Conservation (phyloP, 2,113 vertebrate genomes). For the Nesoenas mayeri region DNA sequence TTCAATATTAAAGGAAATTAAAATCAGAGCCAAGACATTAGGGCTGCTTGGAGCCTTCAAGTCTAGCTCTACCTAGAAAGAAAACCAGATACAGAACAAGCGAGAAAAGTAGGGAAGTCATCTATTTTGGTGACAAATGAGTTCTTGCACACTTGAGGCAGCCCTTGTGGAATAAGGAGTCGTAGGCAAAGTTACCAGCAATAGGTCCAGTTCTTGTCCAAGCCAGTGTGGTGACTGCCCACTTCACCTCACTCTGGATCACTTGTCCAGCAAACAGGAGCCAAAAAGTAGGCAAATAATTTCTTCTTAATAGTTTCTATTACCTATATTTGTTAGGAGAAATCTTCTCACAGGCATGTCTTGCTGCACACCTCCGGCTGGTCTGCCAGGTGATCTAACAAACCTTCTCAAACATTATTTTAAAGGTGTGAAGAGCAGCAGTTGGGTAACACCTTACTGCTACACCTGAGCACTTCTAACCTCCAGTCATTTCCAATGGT, state of each 20-base stretch:
- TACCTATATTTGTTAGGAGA: neutral
- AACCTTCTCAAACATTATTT: neutral
- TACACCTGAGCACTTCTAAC: neutral
- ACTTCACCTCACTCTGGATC: neutral
- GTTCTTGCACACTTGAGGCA: neutral
- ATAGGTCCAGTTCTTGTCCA: neutral
- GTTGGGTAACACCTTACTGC: neutral
- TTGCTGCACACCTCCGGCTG: neutral
- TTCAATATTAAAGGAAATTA: slow-evolving; percentile 63
- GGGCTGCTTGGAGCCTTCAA: slow-evolving; percentile 30
- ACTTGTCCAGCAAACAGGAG: neutral
- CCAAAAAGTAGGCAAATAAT: neutral
- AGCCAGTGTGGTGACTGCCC: neutral
- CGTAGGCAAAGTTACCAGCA: neutral
- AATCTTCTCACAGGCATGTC: neutral
- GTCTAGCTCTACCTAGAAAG: slow-evolving; percentile 51
- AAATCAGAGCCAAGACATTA: slow-evolving; percentile 65
- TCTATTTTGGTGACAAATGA: slow-evolving; percentile 9
- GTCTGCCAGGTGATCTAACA: neutral
- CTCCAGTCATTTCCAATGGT: neutral
- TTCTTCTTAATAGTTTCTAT: neutral
- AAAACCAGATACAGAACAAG: slow-evolving; percentile 32
- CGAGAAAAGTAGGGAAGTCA: neutral
- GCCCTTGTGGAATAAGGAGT: neutral
- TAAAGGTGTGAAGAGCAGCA: neutral